Evolutionary conservation across 1,140 invertebrate genomes (phyloP), one percentile per base, ranked within the genome.

Genomic region (Bombus picipes): DNA sequence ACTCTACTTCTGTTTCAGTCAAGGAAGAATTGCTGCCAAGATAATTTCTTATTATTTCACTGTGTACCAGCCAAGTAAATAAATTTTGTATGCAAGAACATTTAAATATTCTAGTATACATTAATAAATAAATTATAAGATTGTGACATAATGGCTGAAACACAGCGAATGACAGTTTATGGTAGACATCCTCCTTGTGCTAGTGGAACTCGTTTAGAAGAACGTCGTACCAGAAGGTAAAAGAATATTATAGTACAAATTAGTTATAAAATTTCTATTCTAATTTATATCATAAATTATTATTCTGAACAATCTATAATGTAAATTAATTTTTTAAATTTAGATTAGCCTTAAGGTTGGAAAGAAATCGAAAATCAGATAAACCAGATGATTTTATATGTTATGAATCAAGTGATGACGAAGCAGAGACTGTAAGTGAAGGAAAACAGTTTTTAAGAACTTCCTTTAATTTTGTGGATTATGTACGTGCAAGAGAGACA

Each of bases 361-460:
- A 98, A 92, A 96, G 97, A 89, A 95, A 95, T 84, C 94, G 97
- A 62, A 98, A 98, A 92, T 97, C 97, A 2, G 98, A 98, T 84
- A 98, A 98, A 89, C 97, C 97, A 0, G 98, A 98, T 93, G 98
- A 98, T 94, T 98, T 98, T 94, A 97, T 98, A 8, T 97, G 97
- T 86, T 98, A 98, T 92, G 97, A 98, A 75, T 97, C 98, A 85
- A 97, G 97, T 86, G 98, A 98, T 81, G 98, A 97, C 84, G 98
- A 98, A 87, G 97, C 98, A 86, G 97, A 98, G 82, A 97, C 97
- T 59, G 95, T 96, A 5, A 95, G 96, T 66, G 96, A 97, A 91
- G 96, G 97, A 90, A 96, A 96, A 83, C 96, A 97, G 87, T 97
- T 97, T 85, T 95, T 98, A 59, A 96, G 96, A 90, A 98, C 97